These are phyloP conservation scores for Pseudocheirus occidentalis DNA, from an alignment of 2,797 vertebrate genomes.

Conservation along the genomic window DNA sequence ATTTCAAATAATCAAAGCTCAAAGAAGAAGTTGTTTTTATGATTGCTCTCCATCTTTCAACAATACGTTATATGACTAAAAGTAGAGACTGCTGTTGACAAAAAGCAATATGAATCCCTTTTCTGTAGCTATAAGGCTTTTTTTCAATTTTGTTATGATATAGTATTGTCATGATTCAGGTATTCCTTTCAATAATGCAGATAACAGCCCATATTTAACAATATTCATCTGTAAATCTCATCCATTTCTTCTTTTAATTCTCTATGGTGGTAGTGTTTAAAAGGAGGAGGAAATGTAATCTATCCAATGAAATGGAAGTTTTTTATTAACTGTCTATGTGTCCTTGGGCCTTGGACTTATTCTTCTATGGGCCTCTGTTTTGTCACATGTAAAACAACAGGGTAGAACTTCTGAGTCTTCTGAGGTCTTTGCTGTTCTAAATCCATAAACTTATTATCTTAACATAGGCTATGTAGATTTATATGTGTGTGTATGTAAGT, in stretches of 20 bases:
- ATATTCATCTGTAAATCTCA: not conserved
- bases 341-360: not conserved
- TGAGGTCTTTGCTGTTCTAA: not conserved
- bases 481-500: too few relatives aligned
- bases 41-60: not conserved
- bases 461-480: not conserved
- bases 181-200: not conserved
- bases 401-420: not conserved
- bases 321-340: not conserved
- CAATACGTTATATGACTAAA: not conserved
- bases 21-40: not conserved
- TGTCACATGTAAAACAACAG: not conserved
- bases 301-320: too few relatives aligned
- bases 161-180: not conserved
- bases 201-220: not conserved
- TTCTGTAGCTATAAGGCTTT: not conserved
- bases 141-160: not conserved
- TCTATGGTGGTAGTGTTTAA: not conserved
- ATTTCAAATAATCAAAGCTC: not conserved
- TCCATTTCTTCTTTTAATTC: not conserved
- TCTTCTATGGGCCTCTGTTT: not conserved
- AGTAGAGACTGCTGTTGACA: not conserved
- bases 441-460: not conserved
- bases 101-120: not conserved
- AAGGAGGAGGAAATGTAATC: too few relatives aligned